Conservation (phyloP, 2,888 invertebrate genomes). For the Gortyna flavago region DNA sequence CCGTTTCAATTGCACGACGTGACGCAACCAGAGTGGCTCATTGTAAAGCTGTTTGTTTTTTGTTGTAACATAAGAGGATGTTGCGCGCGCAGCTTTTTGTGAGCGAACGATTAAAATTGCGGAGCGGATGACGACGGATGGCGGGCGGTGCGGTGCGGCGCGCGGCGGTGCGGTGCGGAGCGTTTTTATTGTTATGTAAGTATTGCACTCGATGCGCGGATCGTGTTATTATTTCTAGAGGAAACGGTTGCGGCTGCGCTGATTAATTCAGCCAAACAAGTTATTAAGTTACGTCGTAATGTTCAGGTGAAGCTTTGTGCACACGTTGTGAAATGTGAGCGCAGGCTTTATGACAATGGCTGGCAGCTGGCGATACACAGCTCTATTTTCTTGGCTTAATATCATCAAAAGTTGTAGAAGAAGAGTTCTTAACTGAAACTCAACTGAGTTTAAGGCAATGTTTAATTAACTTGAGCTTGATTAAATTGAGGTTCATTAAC, state of each 20-base stretch:
- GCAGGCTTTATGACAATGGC: not conserved
- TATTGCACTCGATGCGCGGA: slow-evolving; percentile 34
- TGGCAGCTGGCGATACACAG: not conserved
- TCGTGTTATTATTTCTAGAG: slow-evolving; percentile 58
- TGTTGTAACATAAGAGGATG: slow-evolving; percentile 68
- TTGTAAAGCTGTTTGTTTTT: slow-evolving; percentile 64
- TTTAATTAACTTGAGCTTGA: not conserved
- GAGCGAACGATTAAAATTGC: slow-evolving; percentile 63
- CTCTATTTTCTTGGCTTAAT: not conserved
- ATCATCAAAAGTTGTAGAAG: not conserved
- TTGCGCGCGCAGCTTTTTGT: slow-evolving; percentile 63
- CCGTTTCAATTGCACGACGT: slow-evolving; percentile 68
- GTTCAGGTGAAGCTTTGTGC: slow-evolving; percentile 5
- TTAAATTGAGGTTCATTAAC: not conserved
- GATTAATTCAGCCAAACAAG: slow-evolving; percentile 50
- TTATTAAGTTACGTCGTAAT: slow-evolving; percentile 45
- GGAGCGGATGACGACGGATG: slow-evolving; percentile 40
- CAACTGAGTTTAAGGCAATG: not conserved
- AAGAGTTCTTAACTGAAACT: not conserved
- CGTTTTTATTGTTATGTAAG: slow-evolving; percentile 60
- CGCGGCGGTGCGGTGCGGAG: not conserved
- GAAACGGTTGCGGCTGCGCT: slow-evolving; percentile 50
- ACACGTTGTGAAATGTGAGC: slow-evolving; percentile 9
- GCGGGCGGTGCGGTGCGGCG: slow-evolving; percentile 4
- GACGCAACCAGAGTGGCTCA: slow-evolving; percentile 60